Conservation (phyloP, 2,113 vertebrate genomes). For the Oreochromis tanganicae region DNA sequence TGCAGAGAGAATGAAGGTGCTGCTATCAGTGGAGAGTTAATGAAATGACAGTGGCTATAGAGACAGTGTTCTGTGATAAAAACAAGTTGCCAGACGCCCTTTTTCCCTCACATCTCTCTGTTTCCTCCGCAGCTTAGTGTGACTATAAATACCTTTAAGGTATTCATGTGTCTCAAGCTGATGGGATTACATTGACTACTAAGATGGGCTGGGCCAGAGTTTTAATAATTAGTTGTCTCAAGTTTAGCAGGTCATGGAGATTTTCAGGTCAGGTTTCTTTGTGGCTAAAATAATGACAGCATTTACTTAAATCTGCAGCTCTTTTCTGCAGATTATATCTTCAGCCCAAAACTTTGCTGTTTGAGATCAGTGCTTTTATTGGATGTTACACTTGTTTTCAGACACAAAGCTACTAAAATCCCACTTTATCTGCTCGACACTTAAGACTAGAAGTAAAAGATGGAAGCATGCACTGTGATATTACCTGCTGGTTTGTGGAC, state of each 20-base stretch:
- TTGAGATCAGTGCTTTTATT: background rate
- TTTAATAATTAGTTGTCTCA: background rate
- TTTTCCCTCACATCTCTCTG: background rate
- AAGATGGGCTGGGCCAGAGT: background rate
- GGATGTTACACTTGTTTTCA: background rate
- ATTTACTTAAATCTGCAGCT: background rate
- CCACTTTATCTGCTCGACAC: background rate
- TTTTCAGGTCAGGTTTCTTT: background rate
- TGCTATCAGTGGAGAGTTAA: conserved; percentile 22
- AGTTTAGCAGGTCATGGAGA: background rate
- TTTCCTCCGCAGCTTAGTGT: background rate
- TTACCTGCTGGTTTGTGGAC: background rate
- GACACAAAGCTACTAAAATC: background rate
- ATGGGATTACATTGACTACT: background rate
- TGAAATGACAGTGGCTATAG: background rate
- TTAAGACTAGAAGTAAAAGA: background rate
- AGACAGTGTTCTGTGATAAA: background rate
- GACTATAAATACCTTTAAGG: background rate
- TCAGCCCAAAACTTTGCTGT: background rate
- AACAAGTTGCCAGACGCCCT: background rate
- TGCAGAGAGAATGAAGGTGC: conserved; percentile 7
- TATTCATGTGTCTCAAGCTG: background rate
- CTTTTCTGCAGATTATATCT: background rate
- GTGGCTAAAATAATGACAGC: background rate
- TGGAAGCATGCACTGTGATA: background rate